Conservation (phyloP, 2,797 vertebrate species). For the Peromyscus aztecus region DNA sequence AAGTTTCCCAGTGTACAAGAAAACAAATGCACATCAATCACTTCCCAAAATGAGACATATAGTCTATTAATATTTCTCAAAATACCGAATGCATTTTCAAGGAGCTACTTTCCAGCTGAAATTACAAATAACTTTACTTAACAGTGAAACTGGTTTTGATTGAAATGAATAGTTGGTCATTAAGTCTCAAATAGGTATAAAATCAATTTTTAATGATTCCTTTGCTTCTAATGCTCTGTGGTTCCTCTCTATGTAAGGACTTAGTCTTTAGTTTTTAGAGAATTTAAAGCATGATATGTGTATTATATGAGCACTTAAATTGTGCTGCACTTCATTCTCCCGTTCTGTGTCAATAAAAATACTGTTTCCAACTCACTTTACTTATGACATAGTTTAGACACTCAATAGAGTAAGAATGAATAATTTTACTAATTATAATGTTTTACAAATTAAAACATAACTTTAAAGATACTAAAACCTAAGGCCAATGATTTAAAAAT, state of each 20-base stretch:
- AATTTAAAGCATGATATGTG: constrained; percentile 14
- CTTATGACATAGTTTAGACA: constrained; percentile 18
- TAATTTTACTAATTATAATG: constrained; percentile 48
- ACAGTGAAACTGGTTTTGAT: constrained; percentile 35
- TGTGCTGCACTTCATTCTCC: background rate
- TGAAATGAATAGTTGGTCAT: constrained; percentile 41
- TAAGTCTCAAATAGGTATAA: constrained; percentile 54
- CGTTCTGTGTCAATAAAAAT: constrained; percentile 31
- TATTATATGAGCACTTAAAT: constrained; percentile 1
- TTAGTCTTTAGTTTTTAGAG: constrained; percentile 20
- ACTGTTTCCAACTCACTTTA: constrained; percentile 2
- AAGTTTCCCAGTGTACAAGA: background rate
- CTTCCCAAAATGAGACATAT: background rate
- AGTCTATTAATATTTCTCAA: constrained; percentile 6
- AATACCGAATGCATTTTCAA: background rate
- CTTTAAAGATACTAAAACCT: constrained; percentile 20
- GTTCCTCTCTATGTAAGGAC: background rate
- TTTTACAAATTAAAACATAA: background rate
- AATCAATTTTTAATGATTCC: constrained; percentile 20
- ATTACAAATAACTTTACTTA: constrained; percentile 33
- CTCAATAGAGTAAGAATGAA: background rate
- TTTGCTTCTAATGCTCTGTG: constrained; percentile 28
- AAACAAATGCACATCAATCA: background rate
- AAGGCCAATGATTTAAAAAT: constrained; percentile 47
- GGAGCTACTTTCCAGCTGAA: constrained; percentile 12